A percentile compares a stretch with the other conserved stretches of the same genome.
phyloP scores from a whole-genome alignment of 1,140 invertebrate genomes.

The Nymphalis io region DNA sequence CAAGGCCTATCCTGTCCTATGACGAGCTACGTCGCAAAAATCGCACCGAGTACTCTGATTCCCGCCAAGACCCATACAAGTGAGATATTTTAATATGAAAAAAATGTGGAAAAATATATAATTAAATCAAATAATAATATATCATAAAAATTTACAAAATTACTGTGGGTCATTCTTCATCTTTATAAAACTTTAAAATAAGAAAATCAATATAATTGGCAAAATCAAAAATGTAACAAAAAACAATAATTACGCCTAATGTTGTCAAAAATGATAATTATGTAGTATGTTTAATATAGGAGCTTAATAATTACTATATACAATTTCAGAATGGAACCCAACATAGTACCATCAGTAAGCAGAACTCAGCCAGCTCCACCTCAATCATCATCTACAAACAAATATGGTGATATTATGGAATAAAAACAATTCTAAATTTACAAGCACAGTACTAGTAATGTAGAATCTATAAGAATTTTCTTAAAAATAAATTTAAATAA shows the following conservation, averaged over 20 bases:
- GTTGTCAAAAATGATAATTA: no score
- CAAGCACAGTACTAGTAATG: no score
- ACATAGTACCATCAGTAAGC: conserved; percentile 40
- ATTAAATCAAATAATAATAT: no score
- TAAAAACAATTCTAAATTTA: conserved; percentile 24
- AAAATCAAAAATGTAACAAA: no score
- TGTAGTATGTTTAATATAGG: no score
- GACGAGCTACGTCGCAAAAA: conserved; percentile 66
- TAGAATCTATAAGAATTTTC: no score
- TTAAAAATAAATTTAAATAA: no score
- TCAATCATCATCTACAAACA: conserved; percentile 51
- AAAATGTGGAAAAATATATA: neutral
- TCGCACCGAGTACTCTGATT: conserved; percentile 51
- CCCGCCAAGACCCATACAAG: conserved; percentile 67
- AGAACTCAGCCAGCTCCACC: conserved; percentile 27
- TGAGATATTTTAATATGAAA: conserved; percentile 29
- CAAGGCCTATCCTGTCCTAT: conserved; percentile 51
- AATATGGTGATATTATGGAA: conserved; percentile 69
- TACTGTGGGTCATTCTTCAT: no score
- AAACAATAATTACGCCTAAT: no score
- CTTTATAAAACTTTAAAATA: no score
- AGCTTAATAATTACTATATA: neutral
- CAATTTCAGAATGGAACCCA: conserved; percentile 55
- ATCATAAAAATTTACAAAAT: no score
- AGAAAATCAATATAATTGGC: no score